Base-by-base conservation (phyloP, 2,113 vertebrate genomes). In the Beaufortia kweichowensis region DNA sequence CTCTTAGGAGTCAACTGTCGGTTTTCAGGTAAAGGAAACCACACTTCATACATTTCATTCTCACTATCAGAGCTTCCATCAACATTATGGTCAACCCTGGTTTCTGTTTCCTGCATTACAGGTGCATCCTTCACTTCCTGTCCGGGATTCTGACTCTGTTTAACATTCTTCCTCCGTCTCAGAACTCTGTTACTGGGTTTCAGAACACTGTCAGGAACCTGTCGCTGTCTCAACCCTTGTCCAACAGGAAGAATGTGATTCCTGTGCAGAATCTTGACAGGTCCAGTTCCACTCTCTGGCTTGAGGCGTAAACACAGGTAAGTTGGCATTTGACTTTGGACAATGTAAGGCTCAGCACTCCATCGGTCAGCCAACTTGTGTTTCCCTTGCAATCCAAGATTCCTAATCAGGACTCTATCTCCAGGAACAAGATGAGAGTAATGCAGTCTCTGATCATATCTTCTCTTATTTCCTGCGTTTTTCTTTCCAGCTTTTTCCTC, bases 341-440 rank as follows among this genome's bases (percentile, higher is more conserved):
- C 62, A 64, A 41, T 6, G 21, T 64, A 41, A 10, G 12, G 62
- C 33, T 64, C 61, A 64, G 33, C 1, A 39, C 61, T 63, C 61
- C 61, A 39, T 39, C 61, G 19, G n/a, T 63, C 61, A 1, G 61
- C 61, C 33, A 63, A 35, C 31, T 63, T 63, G n/a, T 63, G 60
- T 8, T 63, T 63, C 17, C 60, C 60, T 63, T 63, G 31, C n/a
- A 63, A 10, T 35, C 61, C 61, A 63, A 63, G 61, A 39, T 63
- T 39, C 8, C 61, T 31, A 4, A 63, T 63, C n/a, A 63, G 9
- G 2, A 63, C 61, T 39, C 31, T 35, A 63, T 63, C 61, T 21
- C 61, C 61, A 63, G 61, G 19, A 35, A 63, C 61, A 19, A 63
- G n/a, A n/a, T n/a, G n/a, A n/a, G n/a, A n/a, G n/a, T n/a, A n/a